These are phyloP conservation scores for Orthonevra nobilis DNA, from an alignment of 2,888 invertebrate genomes.

Conservation along the genomic window DNA sequence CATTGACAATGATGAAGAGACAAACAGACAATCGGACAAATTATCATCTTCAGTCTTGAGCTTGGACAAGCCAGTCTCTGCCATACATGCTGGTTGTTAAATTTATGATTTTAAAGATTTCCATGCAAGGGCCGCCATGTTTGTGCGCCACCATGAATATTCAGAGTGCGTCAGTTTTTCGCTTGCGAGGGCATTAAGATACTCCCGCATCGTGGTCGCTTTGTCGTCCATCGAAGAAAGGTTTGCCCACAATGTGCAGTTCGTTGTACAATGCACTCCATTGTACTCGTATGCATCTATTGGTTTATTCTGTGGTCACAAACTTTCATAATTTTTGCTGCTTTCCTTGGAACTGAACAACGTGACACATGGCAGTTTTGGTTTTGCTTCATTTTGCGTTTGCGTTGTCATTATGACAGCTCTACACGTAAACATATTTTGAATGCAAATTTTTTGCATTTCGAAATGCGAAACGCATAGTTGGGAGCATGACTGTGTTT, in stretches of 20 bases:
- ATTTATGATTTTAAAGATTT: slow-evolving; percentile 55
- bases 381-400: slow-evolving; percentile 40
- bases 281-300: slow-evolving; percentile 32
- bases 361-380: slow-evolving; percentile 63
- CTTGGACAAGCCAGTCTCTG: slow-evolving; percentile 2
- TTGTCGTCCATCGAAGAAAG: slow-evolving; percentile 26
- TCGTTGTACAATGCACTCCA: slow-evolving; percentile 48
- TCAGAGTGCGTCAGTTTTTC: slow-evolving; percentile 36
- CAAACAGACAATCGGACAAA: slow-evolving; percentile 59
- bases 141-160: slow-evolving; percentile 64
- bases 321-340: slow-evolving; percentile 45
- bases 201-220: slow-evolving; percentile 13
- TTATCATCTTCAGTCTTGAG: slow-evolving; percentile 24
- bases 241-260: too few species aligned
- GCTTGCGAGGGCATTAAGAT: slow-evolving; percentile 37
- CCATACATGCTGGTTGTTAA: slow-evolving; percentile 1
- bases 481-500: too few species aligned
- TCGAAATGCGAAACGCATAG: slow-evolving; percentile 41
- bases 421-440: slow-evolving; percentile 62
- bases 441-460: slow-evolving; percentile 48
- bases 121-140: slow-evolving; percentile 55
- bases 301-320: slow-evolving; percentile 47
- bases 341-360: slow-evolving; percentile 22
- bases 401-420: slow-evolving; percentile 66
- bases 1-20: slow-evolving; percentile 57